phyloP scores from a whole-genome alignment of 1,140 invertebrate genomes.

The Branchinecta lindahli region DNA sequence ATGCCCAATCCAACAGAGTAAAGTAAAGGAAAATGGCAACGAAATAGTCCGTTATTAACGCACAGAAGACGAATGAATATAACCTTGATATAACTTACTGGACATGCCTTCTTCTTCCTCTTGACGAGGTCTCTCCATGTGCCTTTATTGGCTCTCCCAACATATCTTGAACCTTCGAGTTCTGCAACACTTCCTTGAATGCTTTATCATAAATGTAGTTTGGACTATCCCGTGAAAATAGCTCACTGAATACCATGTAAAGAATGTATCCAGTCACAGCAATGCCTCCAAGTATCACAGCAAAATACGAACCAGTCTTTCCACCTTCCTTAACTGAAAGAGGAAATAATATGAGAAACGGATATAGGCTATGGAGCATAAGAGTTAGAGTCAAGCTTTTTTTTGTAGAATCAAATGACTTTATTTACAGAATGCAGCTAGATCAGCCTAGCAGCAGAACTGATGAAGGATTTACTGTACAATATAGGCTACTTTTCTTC shows the following conservation, averaged over 20 bases:
- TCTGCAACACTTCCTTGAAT: slow-evolving; percentile 49
- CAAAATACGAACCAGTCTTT: slow-evolving; percentile 62
- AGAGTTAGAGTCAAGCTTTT: too few species aligned
- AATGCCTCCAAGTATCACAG: slow-evolving; percentile 58
- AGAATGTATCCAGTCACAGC: slow-evolving; percentile 60
- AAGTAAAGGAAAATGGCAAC: too few species aligned
- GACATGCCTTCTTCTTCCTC: slow-evolving; percentile 50
- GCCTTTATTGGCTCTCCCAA: slow-evolving; percentile 73
- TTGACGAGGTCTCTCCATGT: slow-evolving; percentile 62
- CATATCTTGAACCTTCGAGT: slow-evolving; percentile 51
- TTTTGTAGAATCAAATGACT: too few species aligned
- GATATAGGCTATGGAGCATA: too few species aligned
- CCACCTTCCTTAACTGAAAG: slow-evolving; percentile 63
- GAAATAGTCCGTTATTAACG: too few species aligned
- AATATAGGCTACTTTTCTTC: too few species aligned
- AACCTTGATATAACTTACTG: slow-evolving; percentile 32
- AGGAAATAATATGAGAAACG: background rate
- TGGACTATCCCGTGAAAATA: slow-evolving; percentile 71
- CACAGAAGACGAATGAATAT: too few species aligned
- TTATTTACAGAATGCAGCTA: too few species aligned
- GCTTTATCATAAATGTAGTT: slow-evolving; percentile 67
- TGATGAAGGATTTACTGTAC: too few species aligned
- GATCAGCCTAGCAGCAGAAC: too few species aligned
- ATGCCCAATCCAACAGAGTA: too few species aligned
- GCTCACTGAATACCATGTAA: slow-evolving; percentile 62